Evolutionary conservation across 1,140 invertebrate genomes (phyloP).

Genomic region (Nilaparvata lugens): DNA sequence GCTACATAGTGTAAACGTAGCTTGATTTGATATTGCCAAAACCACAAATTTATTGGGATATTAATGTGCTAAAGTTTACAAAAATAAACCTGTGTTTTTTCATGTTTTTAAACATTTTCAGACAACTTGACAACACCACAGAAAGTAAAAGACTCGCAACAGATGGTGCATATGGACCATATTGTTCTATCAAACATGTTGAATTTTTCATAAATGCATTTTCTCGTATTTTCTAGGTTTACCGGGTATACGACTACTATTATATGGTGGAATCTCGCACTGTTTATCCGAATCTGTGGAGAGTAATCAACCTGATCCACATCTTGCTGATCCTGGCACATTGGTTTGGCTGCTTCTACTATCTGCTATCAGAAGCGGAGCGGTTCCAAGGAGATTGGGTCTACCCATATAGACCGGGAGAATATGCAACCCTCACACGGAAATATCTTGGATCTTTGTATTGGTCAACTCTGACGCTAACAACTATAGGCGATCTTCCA

Average conservation of each 20-base stretch:
- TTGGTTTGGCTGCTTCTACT: slow-evolving; percentile 98
- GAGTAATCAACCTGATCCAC: slow-evolving; percentile 91
- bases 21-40: no score
- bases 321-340: slow-evolving; percentile 89
- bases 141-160: no score
- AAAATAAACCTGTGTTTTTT: no score
- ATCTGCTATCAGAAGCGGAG: slow-evolving; percentile 84
- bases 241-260: slow-evolving; percentile 85
- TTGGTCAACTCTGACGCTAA: slow-evolving; percentile 94
- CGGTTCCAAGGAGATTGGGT: slow-evolving; percentile 74
- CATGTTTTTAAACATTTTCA: no score
- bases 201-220: background rate
- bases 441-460: slow-evolving; percentile 92
- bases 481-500: slow-evolving; percentile 89
- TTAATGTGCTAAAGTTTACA: no score
- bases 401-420: slow-evolving; percentile 77
- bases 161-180: no score
- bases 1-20: no score
- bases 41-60: no score
- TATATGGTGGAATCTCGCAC: slow-evolving; percentile 93
- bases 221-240: slow-evolving; percentile 55
- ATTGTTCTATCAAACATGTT: no score
- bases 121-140: no score
- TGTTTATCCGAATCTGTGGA: slow-evolving; percentile 90
- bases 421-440: slow-evolving; percentile 75